phyloP scores from a whole-genome alignment of 2,797 vertebrate species.

The Synaphobranchus kaupii region DNA sequence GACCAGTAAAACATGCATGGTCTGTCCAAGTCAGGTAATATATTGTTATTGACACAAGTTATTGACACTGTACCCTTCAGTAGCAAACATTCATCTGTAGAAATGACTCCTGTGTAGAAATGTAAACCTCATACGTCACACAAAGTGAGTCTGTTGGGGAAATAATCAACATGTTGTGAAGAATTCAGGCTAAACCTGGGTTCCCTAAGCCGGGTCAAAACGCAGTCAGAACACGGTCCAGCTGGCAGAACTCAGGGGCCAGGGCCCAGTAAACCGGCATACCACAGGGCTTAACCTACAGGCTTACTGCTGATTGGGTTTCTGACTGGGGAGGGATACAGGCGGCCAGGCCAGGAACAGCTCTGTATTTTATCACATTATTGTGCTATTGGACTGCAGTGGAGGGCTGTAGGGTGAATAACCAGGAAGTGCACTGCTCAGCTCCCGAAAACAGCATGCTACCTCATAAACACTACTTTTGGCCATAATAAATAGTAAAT shows the following conservation, averaged over 20 bases:
- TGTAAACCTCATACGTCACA: neutral
- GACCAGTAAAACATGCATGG: neutral
- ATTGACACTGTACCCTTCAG: neutral
- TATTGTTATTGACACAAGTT: too few species aligned
- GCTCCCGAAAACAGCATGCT: neutral
- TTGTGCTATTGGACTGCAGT: neutral
- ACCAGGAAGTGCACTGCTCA: neutral
- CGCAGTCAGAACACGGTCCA: neutral
- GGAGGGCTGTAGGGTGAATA: neutral
- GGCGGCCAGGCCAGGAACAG: slow-evolving; percentile 57
- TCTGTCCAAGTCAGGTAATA: too few species aligned
- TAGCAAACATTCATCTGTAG: neutral
- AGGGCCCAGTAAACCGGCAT: neutral
- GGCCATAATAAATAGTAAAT: neutral
- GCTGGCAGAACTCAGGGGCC: neutral
- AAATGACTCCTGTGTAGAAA: neutral
- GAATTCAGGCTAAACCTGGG: neutral
- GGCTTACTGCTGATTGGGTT: slow-evolving; percentile 32
- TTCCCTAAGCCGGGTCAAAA: neutral
- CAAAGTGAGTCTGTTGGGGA: neutral
- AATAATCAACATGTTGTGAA: neutral
- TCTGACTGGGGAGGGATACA: slow-evolving; percentile 52
- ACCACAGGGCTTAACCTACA: slow-evolving; percentile 17
- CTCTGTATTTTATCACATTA: slow-evolving; percentile 67
- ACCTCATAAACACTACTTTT: neutral